phyloP scores from a whole-genome alignment of 2,113 vertebrate species.

The Stictonetta naevosa region DNA sequence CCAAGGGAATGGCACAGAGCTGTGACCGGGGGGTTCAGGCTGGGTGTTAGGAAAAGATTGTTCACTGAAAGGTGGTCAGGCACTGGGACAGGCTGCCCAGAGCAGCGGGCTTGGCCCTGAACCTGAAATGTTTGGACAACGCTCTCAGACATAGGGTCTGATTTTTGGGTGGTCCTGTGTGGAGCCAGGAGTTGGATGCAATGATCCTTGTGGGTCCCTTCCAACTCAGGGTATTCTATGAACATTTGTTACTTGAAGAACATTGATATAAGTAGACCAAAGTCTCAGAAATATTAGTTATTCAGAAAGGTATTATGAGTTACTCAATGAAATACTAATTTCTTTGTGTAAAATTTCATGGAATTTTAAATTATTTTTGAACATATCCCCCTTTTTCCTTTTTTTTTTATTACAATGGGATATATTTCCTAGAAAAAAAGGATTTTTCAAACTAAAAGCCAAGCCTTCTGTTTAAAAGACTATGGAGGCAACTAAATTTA shows the following conservation, averaged over 20 bases:
- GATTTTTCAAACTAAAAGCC: neutral
- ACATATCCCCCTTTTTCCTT: neutral
- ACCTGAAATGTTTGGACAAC: neutral
- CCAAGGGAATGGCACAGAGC: neutral
- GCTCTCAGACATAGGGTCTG: neutral
- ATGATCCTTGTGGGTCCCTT: neutral
- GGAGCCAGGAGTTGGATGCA: neutral
- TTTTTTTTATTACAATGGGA: no score
- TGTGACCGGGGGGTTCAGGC: neutral
- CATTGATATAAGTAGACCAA: neutral
- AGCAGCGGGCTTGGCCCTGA: no score
- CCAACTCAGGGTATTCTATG: neutral
- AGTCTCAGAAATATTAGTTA: neutral
- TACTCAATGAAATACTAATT: neutral
- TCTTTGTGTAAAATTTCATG: neutral
- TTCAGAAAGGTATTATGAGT: neutral
- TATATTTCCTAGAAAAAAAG: neutral
- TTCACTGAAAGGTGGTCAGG: neutral
- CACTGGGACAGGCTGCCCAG: neutral
- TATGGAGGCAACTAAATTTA: neutral
- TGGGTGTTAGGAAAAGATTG: neutral
- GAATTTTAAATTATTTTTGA: neutral
- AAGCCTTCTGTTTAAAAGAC: neutral
- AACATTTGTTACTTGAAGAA: neutral
- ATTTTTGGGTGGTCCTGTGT: neutral